Evolutionary conservation across 2,113 vertebrate genomes (phyloP), one percentile per base, ranked within the genome.

Genomic region (Ochotona curzoniae): DNA sequence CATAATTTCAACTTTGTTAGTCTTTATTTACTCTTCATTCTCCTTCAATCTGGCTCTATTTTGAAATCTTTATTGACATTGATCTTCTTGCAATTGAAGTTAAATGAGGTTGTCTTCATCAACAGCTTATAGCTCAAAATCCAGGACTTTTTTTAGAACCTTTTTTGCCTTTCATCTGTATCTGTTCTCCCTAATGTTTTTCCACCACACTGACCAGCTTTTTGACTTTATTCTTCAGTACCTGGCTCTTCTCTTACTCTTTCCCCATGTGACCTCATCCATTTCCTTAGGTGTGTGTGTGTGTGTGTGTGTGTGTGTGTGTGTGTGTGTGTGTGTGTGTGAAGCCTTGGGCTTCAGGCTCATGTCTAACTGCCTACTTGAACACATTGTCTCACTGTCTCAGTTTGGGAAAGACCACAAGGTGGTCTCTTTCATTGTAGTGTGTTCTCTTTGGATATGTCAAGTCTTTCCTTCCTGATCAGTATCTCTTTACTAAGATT

Each of bases 261-360:
- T 21, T 93, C 32, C 61, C 88, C 25, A 4, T 26, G n/a, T 82
- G 83, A 70, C 74, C 47, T 88, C 70, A 93, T 49, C 28, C n/a
- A 78, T 92, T 82, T 91, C 51, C 30, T 91, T 26, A 57, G 18
- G 11, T 83, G 80, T 95, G 66, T 38, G 83, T 64, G 84, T 90
- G 93, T 76, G 71, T 90, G 54, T 57, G 54, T n/a, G n/a, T n/a
- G n/a, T n/a, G n/a, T n/a, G 76, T 76, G 21, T 70, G 11, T 73
- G 49, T n/a, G 76, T 76, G 21, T 70, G 11, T 83, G 80, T 95
- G 66, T 38, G 83, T n/a, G 76, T 76, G 21, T 70, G 11, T 73
- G 49, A 66, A 71, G 23, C 57, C 83, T 71, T 15, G 69, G 90
- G 54, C 61, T 88, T 90, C 35, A 87, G 44, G 47, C 44, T 85